Conservation (phyloP, 2,888 invertebrate genomes). For the Pheosia tremula region DNA sequence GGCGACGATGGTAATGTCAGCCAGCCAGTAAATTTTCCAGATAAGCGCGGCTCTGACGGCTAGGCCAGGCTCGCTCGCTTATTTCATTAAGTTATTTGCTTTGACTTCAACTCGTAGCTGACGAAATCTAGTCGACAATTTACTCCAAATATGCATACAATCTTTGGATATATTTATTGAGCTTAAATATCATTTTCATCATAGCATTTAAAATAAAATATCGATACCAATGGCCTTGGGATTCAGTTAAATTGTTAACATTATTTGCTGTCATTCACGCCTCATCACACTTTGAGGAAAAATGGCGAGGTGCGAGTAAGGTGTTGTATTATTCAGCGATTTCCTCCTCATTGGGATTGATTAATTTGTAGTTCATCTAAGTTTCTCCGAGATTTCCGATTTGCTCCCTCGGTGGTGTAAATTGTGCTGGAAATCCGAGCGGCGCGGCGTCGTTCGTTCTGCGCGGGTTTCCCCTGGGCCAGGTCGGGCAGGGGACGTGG, state of each 20-base stretch:
- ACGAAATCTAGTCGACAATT: conserved; percentile 50
- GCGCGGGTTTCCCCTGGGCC: conserved; percentile 73
- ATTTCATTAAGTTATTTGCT: conserved; percentile 78
- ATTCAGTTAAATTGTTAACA: neutral
- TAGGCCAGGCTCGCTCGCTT: conserved; percentile 67
- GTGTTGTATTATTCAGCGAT: conserved; percentile 55
- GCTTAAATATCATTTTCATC: too few species aligned
- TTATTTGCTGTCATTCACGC: neutral
- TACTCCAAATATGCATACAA: conserved; percentile 7
- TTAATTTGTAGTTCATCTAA: conserved; percentile 68
- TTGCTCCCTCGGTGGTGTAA: conserved; percentile 69
- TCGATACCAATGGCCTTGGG: neutral
- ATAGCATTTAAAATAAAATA: neutral
- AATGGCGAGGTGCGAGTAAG: conserved; percentile 47
- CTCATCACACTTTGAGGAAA: conserved; percentile 16
- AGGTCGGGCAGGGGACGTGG: conserved; percentile 67
- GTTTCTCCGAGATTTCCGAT: conserved; percentile 69
- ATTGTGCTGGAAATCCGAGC: conserved; percentile 80
- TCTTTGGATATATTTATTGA: neutral
- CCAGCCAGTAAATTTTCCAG: conserved; percentile 78
- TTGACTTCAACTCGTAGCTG: conserved; percentile 62
- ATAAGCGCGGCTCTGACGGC: conserved; percentile 73
- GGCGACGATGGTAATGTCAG: conserved; percentile 78
- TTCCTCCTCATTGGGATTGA: conserved; percentile 57
- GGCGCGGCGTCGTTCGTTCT: conserved; percentile 80